Percentiles rank a stretch among this genome's conserved stretches.
Conservation (phyloP, 1,140 invertebrate species). For the Streblospio benedicti region DNA sequence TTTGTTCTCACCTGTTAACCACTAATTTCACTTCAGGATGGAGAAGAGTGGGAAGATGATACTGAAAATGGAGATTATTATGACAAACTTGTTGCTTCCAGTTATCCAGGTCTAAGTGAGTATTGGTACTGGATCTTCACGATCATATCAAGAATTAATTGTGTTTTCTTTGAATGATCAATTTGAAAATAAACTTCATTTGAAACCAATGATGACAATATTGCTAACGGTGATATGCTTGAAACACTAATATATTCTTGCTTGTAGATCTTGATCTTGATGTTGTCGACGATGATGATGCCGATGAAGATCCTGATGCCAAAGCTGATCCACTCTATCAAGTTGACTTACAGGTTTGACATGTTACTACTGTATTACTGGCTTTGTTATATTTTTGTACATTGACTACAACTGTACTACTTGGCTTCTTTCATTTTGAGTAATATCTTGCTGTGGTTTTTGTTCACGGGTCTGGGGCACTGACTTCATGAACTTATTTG, state of each 20-base stretch:
- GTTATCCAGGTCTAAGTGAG: too few species aligned
- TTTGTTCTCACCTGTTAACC: not conserved
- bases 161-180: too few species aligned
- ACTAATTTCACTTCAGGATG: conserved; percentile 15
- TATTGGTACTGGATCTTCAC: too few species aligned
- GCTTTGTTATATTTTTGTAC: not conserved
- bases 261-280: too few species aligned
- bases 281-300: conserved; percentile 29
- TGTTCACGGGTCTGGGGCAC: too few species aligned
- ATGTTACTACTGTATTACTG: too few species aligned
- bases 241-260: too few species aligned
- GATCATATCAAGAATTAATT: too few species aligned
- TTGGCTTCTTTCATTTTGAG: not conserved
- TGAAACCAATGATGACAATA: too few species aligned
- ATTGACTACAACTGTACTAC: not conserved
- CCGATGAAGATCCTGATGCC: conserved; percentile 46
- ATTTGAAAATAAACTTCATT: too few species aligned
- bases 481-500: not conserved
- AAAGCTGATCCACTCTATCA: conserved; percentile 41
- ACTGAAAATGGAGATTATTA: conserved; percentile 37
- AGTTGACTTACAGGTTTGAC: conserved; percentile 41
- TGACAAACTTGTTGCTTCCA: too few species aligned
- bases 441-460: not conserved
- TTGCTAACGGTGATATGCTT: too few species aligned
- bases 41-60: conserved; percentile 35